These are phyloP conservation scores for Hippopotamus amphibius DNA, from an alignment of 2,113 vertebrate species.

Conservation along the genomic window DNA sequence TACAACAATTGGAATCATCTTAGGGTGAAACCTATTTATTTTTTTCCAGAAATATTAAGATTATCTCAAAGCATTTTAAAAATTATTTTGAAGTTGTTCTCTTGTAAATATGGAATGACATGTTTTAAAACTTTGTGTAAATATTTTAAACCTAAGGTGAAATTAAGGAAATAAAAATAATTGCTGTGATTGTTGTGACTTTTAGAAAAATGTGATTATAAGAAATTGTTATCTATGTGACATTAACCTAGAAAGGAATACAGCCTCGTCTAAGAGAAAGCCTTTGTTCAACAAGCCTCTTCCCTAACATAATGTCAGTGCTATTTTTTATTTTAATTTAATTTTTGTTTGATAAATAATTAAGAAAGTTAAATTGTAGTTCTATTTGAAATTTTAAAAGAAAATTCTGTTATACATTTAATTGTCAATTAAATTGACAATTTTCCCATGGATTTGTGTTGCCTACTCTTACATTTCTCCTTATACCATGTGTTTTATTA, in stretches of 20 bases:
- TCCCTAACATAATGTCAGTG: neutral
- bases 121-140: constrained; percentile 60
- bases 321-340: neutral
- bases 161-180: constrained; percentile 2
- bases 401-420: neutral
- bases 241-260: neutral
- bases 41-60: constrained; percentile 70
- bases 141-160: constrained; percentile 3
- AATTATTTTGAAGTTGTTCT: constrained; percentile 56
- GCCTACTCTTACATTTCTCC: neutral
- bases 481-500: neutral
- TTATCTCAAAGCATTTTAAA: constrained; percentile 62
- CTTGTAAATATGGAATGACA: neutral
- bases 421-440: neutral
- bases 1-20: constrained; percentile 58
- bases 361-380: neutral
- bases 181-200: neutral
- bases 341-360: neutral
- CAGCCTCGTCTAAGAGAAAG: neutral
- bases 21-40: constrained; percentile 61
- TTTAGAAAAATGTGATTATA: neutral
- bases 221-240: neutral
- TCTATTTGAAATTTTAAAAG: neutral
- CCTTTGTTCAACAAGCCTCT: neutral
- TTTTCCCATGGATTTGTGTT: neutral